A percentile compares a stretch with the other conserved stretches of the same genome.
Evolutionary conservation across 2,797 vertebrate species (phyloP).

Genomic region (Chromis chromis): DNA sequence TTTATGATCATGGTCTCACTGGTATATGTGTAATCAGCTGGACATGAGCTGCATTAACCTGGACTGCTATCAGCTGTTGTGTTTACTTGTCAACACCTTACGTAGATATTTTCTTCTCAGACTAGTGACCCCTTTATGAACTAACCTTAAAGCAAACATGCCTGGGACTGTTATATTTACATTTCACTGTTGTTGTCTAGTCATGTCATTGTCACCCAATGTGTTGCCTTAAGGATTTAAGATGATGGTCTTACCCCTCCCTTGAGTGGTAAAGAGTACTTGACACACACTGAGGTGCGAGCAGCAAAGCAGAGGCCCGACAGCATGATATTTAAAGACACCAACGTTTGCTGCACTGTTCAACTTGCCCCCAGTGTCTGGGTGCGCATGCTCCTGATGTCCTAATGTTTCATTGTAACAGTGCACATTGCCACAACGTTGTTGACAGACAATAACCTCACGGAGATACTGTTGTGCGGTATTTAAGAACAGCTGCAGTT

Average conservation of each 20-base stretch:
- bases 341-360: not conserved
- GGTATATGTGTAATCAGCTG: not conserved
- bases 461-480: not conserved
- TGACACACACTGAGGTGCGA: not conserved
- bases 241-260: not conserved
- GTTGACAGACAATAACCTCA: not conserved
- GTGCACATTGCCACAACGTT: not conserved
- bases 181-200: not conserved
- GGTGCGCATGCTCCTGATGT: too few relatives aligned
- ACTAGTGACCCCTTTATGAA: not conserved
- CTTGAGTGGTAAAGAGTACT: not conserved
- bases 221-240: too few relatives aligned
- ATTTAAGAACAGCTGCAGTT: conserved; percentile 4
- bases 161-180: not conserved
- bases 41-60: not conserved
- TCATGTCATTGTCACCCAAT: not conserved
- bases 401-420: not conserved
- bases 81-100: not conserved
- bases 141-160: not conserved
- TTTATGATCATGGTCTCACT: too few relatives aligned
- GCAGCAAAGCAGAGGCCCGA: too few relatives aligned
- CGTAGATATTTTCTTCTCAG: too few relatives aligned
- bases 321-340: too few relatives aligned
- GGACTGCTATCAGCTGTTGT: not conserved
- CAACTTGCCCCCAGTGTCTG: too few relatives aligned